Percentiles rank a stretch among this genome's conserved stretches.
These are phyloP conservation scores for Colinus virginianus DNA, from an alignment of 2,113 vertebrate species.

Conservation along the genomic window DNA sequence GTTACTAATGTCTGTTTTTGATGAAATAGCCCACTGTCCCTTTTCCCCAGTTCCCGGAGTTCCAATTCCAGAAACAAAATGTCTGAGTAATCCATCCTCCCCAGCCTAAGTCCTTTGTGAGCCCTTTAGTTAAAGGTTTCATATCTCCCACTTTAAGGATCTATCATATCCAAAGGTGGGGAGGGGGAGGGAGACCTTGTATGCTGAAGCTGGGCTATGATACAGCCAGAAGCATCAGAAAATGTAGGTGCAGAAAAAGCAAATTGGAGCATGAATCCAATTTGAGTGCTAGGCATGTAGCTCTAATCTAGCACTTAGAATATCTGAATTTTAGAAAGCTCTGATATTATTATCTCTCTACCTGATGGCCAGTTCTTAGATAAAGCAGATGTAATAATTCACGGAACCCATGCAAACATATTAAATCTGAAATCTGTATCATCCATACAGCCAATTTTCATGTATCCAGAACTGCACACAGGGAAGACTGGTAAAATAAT, in stretches of 20 bases:
- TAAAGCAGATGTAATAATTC: neutral
- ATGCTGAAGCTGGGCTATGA: neutral
- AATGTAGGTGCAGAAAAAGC: neutral
- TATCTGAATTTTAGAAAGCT: neutral
- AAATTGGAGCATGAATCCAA: neutral
- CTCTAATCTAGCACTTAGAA: neutral
- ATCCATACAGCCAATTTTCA: neutral
- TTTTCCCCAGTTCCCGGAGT: neutral
- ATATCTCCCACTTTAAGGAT: neutral
- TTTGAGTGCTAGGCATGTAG: neutral
- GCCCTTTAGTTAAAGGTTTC: neutral
- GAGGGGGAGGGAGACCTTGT: neutral
- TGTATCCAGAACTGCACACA: neutral
- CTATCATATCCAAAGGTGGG: neutral
- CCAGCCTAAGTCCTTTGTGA: neutral
- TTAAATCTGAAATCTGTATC: neutral
- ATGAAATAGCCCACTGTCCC: rapidly evolving
- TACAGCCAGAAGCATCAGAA: neutral
- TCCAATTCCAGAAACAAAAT: neutral
- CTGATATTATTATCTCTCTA: neutral
- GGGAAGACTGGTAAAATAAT: neutral
- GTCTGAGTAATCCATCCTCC: neutral
- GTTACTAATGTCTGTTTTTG: neutral
- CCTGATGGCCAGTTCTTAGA: neutral
- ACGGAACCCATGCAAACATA: neutral